A percentile compares a stretch with the other conserved stretches of the same genome.
phyloP scores from a whole-genome alignment of 1,140 invertebrate species.

The Tetramorium alpestre region DNA sequence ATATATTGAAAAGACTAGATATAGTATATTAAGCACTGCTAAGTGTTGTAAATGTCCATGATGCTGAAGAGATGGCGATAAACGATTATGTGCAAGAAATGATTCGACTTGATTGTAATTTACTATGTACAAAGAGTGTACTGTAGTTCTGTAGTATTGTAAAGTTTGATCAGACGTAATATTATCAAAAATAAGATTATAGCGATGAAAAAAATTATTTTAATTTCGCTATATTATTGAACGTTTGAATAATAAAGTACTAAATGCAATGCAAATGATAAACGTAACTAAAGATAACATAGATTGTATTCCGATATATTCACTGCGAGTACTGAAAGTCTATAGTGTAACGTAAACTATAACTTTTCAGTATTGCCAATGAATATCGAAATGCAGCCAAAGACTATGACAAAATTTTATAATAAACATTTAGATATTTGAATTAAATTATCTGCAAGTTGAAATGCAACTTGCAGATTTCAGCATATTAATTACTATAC shows the following conservation, averaged over 20 bases:
- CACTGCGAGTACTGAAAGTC: too few relatives aligned
- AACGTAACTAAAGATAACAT: neutral
- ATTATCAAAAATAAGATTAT: conserved; percentile 21
- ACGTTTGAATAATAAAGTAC: conserved; percentile 18
- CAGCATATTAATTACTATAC: neutral
- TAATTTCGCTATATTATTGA: neutral
- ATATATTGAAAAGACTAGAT: conserved; percentile 59
- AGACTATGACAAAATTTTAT: neutral
- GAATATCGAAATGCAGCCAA: too few relatives aligned
- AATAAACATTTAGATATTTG: conserved; percentile 2
- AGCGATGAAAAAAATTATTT: neutral
- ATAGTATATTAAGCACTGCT: conserved; percentile 48
- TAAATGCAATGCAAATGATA: conserved; percentile 12
- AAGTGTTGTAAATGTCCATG: neutral
- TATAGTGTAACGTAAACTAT: too few relatives aligned
- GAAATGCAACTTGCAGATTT: neutral
- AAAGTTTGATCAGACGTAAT: neutral
- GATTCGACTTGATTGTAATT: conserved; percentile 22
- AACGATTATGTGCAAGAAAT: conserved; percentile 9
- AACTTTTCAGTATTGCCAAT: too few relatives aligned
- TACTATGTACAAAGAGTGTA: conserved; percentile 59
- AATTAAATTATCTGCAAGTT: neutral
- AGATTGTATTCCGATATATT: neutral
- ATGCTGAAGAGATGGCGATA: conserved; percentile 10
- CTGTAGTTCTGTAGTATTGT: conserved; percentile 16